Base-by-base conservation (phyloP, 2,888 invertebrate genomes). In the Tinea trinotella region DNA sequence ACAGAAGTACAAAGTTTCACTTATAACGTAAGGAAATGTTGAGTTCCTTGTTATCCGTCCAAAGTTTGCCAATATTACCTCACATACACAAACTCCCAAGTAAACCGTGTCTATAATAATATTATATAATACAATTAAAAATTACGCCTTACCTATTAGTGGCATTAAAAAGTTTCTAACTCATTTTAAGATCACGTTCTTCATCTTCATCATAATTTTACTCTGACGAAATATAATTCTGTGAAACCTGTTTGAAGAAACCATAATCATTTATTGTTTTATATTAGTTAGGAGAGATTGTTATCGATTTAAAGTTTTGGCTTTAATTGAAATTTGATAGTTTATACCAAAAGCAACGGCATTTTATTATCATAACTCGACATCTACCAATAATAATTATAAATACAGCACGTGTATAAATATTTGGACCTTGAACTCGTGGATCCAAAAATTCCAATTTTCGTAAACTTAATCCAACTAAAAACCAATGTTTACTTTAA, bases 291-390 rank as follows among this genome's bases (percentile, higher is more conserved):
- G 15, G 3, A n/a, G 10, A 62, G 64, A 68, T 68, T 56, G 62
- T 67, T 67, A 74, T 72, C 71, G 62, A 58, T 56, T 58, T 57
- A 52, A 60, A 61, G 18, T 50, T 50, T 22, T 50, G 65, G 65
- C 64, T 73, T 62, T 72, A 70, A 74, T 75, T 74, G 76, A 70
- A 76, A 76, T 63, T 62, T 66, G 74, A 76, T 76, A 70, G 50
- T 15, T 24, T 46, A 12, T 2, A 13, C 7, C 48, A 17, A 48
- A 17, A 48, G 40, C 13, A 40, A 19, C 46, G 46, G 46, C 46
- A 46, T 46, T 46, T 46, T 17, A 17, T 46, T 46, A 46, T 46
- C 46, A 3, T 46, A 18, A 10, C 19, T n/a, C 18, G 17, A 46
- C 17, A 46, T 46, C 46, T 46, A 46, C 19, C 15, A 46, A 19